Evolutionary conservation across 2,888 invertebrate species (phyloP), one percentile per base, ranked within the genome.

Genomic region (Coleophora flavipennella): DNA sequence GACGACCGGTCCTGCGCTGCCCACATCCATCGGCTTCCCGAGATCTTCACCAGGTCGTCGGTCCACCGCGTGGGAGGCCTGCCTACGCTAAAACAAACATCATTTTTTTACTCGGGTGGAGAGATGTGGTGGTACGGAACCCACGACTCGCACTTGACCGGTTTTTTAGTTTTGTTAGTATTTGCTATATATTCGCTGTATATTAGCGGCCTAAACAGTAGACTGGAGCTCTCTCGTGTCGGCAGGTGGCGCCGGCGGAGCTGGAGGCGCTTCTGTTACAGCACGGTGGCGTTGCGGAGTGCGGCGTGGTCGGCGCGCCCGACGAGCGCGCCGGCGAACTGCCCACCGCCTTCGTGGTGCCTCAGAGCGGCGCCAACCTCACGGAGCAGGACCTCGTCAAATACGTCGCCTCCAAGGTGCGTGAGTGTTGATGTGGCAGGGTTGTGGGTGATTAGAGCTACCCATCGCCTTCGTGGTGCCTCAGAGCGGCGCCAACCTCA

Each of bases 201-300:
- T n/a, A n/a, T n/a, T n/a, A n/a, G n/a, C n/a, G n/a, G n/a, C n/a
- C n/a, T n/a, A n/a, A n/a, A n/a, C n/a, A n/a, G n/a, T n/a, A n/a
- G 20, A 20, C 20, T 4, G 6, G 6, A 20, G 20, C 20, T 20
- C 3, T 27, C 2, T 29, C 11, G 7, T 10, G 25, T 12, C 89
- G 9, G 2, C 59, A 91, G 89, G 90, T 89, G 31, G 91, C 95
- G 0, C 96, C 96, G 2, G 95, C 95, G 1, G 96, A 96, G 76
- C 72, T 97, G 31, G 96, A 97, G 72, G 90, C 90, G 11, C 58
- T 96, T 36, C 68, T 96, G 31, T 74, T 94, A 38, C 88, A 88
- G 29, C 89, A 93, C 77, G 80, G 87, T 0, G 87, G 87, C 39
- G 88, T 96, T 36, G 86, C 88, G 40, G 95, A 96, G 61, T 91